Base-by-base conservation (phyloP, 2,113 vertebrate species). In the Axis porcinus region DNA sequence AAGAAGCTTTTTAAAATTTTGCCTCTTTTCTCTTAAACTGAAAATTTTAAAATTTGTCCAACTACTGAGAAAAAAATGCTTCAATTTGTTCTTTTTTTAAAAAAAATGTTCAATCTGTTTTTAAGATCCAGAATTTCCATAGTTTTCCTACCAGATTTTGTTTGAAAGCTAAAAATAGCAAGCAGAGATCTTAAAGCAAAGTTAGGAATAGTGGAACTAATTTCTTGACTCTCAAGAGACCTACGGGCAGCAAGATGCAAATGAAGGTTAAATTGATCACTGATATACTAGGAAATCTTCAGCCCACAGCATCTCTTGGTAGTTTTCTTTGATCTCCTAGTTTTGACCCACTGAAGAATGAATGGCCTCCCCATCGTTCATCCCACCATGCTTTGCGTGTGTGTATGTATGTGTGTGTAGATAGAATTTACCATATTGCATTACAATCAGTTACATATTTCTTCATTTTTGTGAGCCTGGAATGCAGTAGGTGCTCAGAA, bases 81-180 rank as follows among this genome's bases (percentile, higher is more conserved):
- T 96, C 33, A 95, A 58, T 97, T 33, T 94, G 40, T 92, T 91
- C 27, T 95, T 83, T 70, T n/a, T 93, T 93, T 94, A 4, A 16
- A 84, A 52, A 57, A 87, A 96, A 96, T 89, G 74, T 95, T 96
- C 92, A 96, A 78, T 97, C 81, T 94, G 64, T 97, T 97, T 50
- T 96, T 88, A 96, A 96, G 54, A 21, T 76, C 74, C 58, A 97
- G 85, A 97, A 85, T 95, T 97, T 95, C 84, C 33, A 57, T 52
- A 55, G 58, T 91, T 97, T 92, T 95, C 88, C 89, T 94, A 83
- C n/a, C 58, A 97, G 98, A 85, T 81, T 82, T 87, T 70, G 54
- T 97, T 92, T 76, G 76, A 70, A 92, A 90, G 79, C 92, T 96
- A 97, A 97, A 76, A 96, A 96, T 84, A 97, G 92, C 95, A 95